Evolutionary conservation across 1,140 invertebrate species (phyloP), one percentile per base, ranked within the genome.

Genomic region (Nomia melanderi): DNA sequence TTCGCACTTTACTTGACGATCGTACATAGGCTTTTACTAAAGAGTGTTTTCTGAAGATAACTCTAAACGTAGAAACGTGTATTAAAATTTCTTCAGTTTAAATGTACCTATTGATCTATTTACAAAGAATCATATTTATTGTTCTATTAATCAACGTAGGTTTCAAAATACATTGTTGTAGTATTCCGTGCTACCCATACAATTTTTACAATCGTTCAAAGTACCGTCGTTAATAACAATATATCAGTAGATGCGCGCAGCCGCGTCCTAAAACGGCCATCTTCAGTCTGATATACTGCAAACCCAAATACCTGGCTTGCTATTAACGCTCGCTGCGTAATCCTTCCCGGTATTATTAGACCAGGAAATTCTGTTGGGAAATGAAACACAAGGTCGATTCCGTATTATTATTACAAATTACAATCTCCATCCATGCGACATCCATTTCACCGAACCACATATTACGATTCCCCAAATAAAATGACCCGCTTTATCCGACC

Each of bases 281-380:
- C 36, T 39, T 29, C 12, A 17, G 20, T 9, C 31, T 33, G 59
- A 62, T 23, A 39, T 62, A 62, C 39, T n/a, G 33, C 59, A 20
- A 25, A 62, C 20, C 31, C 59, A 23, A 62, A 62, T 31, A 33
- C 29, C 31, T 39, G 59, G 17, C 33, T 62, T 62, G 59, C 59
- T 25, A 41, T 62, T 62, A 62, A 31, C 36, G 20, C 33, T 41
- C 12, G 33, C 20, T 29, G 31, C 31, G 59, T 62, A 62, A 62
- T 39, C 31, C 54, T 57, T 23, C 31, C 39, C 59, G 8, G 36
- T 62, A 39, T n/a, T 39, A 62, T 31, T 17, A 23, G 31, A 62
- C 31, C 8, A 62, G 59, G 33, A 14, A 62, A 62, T 29, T 36
- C 59, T 36, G 36, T 25, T 62, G 33, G 36, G 31, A 23, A 39